Percentiles rank a stretch among this genome's conserved stretches.
These are phyloP conservation scores for Nesoenas mayeri DNA, from an alignment of 2,113 vertebrate genomes.

Conservation along the genomic window DNA sequence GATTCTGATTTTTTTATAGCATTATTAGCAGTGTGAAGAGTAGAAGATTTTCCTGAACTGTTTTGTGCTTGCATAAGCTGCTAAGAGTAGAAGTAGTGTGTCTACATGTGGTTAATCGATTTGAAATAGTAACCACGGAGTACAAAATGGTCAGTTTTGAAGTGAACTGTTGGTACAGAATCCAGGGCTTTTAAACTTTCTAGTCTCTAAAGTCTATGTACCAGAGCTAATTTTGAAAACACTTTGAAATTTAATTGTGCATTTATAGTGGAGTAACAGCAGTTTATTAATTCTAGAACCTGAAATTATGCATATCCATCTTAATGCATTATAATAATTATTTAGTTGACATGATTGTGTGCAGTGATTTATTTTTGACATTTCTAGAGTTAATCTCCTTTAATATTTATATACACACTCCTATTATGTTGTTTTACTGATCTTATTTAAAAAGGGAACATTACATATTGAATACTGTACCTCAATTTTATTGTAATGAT, in stretches of 20 bases:
- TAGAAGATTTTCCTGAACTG: constrained; percentile 37
- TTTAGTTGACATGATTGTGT: constrained; percentile 54
- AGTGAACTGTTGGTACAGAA: not conserved
- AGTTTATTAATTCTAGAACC: constrained; percentile 27
- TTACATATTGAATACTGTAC: constrained; percentile 81
- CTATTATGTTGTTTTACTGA: constrained; percentile 74
- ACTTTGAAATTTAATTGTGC: constrained; percentile 8
- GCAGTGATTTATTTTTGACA: constrained; percentile 45
- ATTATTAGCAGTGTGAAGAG: not conserved
- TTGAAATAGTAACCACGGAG: constrained; percentile 14
- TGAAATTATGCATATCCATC: constrained; percentile 61
- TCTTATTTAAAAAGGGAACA: constrained; percentile 79
- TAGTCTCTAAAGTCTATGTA: not conserved
- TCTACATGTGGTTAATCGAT: not conserved
- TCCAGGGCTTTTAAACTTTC: not conserved
- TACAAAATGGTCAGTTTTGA: not conserved
- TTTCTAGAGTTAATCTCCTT: constrained; percentile 68
- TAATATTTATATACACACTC: constrained; percentile 61
- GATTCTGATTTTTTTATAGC: constrained; percentile 27
- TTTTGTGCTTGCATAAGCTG: constrained; percentile 22
- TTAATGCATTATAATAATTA: constrained; percentile 56
- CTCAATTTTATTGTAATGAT: constrained; percentile 86
- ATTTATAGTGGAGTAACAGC: not conserved
- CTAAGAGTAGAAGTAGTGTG: constrained; percentile 9
- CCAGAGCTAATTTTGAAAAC: not conserved